A percentile compares a stretch with the other conserved stretches of the same genome.
These are phyloP conservation scores for Myotis findleyi DNA, from an alignment of 2,797 vertebrate species.

Conservation along the genomic window DNA sequence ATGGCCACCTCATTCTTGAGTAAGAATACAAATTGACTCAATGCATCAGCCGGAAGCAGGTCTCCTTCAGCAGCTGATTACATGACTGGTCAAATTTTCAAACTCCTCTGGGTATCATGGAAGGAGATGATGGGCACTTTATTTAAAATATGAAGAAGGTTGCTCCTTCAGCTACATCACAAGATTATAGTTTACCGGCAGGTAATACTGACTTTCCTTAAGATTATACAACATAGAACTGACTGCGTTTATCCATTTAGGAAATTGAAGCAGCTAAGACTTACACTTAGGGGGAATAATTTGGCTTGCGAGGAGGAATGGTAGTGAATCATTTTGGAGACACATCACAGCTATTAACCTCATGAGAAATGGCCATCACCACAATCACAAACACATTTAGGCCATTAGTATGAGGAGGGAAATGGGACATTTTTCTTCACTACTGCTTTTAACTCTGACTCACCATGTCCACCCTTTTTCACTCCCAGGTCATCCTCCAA, in stretches of 20 bases:
- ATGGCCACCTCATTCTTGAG: constrained; percentile 57
- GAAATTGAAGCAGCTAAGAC: constrained; percentile 45
- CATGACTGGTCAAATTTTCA: constrained; percentile 39
- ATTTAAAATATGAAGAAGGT: not conserved
- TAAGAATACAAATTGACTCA: not conserved
- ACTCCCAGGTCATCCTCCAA: constrained; percentile 75
- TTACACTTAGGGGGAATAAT: constrained; percentile 50
- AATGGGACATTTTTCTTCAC: constrained; percentile 82
- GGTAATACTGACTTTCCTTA: not conserved
- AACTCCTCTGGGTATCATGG: not conserved
- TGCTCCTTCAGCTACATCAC: constrained; percentile 32
- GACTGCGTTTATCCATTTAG: constrained; percentile 14
- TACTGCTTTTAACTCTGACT: constrained; percentile 82
- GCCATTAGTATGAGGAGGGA: constrained; percentile 75
- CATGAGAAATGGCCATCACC: constrained; percentile 75
- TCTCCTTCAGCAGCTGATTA: constrained; percentile 28
- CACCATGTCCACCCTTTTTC: constrained; percentile 77
- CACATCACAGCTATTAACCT: constrained; percentile 72
- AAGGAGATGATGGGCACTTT: constrained; percentile 17
- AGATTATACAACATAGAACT: not conserved
- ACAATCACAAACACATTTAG: constrained; percentile 81
- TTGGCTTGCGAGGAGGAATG: constrained; percentile 39
- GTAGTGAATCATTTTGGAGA: constrained; percentile 45
- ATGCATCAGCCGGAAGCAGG: not conserved
- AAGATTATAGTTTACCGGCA: constrained; percentile 47